phyloP scores from a whole-genome alignment of 2,888 invertebrate genomes.

The Smittia aterrima region DNA sequence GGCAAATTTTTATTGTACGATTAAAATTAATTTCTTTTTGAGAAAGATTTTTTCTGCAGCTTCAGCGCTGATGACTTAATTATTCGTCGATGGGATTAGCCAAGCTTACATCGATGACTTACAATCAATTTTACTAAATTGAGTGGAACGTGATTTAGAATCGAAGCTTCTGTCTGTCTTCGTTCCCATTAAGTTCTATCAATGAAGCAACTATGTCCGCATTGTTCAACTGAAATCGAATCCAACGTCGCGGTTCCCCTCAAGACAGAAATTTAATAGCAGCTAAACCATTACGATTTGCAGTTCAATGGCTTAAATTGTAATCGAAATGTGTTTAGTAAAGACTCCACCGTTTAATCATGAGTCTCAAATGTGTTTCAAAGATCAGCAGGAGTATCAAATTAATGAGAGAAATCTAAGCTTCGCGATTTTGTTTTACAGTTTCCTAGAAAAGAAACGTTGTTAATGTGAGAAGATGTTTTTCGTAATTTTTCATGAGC shows the following conservation, averaged over 20 bases:
- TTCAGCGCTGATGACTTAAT: background rate
- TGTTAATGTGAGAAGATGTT: background rate
- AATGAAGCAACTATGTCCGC: background rate
- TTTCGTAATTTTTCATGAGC: background rate
- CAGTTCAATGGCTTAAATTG: background rate
- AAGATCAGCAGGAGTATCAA: background rate
- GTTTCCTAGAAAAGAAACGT: background rate
- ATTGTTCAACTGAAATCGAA: background rate
- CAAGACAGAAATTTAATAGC: background rate
- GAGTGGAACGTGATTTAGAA: background rate
- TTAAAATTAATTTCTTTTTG: background rate
- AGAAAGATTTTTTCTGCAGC: background rate
- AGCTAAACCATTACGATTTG: background rate
- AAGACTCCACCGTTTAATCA: background rate
- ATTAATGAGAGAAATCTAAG: conserved; percentile 2
- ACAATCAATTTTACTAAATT: background rate
- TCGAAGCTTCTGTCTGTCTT: background rate
- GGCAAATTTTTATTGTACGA: background rate
- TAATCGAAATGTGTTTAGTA: background rate
- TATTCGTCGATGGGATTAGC: background rate
- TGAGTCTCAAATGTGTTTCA: background rate
- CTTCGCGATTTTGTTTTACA: background rate
- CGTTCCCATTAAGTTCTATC: background rate
- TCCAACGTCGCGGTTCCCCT: no score
- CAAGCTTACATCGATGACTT: background rate